Conservation (phyloP, 2,797 vertebrate genomes). For the Enteromius argenteus region DNA sequence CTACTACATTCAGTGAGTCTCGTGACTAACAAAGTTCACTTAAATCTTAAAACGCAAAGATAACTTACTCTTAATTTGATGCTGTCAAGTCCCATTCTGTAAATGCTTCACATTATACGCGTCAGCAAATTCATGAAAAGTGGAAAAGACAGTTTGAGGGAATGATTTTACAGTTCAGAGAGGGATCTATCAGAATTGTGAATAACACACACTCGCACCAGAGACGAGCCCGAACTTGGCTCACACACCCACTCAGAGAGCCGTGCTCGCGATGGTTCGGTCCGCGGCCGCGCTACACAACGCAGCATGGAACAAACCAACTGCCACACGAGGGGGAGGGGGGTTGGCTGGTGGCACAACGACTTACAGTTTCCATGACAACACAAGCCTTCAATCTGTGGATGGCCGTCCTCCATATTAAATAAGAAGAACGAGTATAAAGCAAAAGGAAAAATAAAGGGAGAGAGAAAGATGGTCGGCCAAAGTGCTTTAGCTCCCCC, state of each 20-base stretch:
- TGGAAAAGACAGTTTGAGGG: neutral
- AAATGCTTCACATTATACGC: neutral
- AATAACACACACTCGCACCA: constrained; percentile 15
- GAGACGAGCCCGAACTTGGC: constrained; percentile 13
- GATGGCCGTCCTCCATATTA: constrained; percentile 37
- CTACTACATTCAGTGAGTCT: neutral
- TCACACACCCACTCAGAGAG: neutral
- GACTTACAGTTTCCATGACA: constrained; percentile 63
- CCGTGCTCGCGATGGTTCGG: constrained; percentile 28
- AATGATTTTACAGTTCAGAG: neutral
- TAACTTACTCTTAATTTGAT: neutral
- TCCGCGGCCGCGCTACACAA: constrained; percentile 13
- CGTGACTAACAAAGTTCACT: neutral
- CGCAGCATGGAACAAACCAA: constrained; percentile 22
- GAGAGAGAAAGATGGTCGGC: constrained; percentile 31
- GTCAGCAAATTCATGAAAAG: neutral
- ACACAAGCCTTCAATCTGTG: constrained; percentile 56
- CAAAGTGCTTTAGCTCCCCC: constrained; percentile 44
- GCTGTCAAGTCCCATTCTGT: neutral
- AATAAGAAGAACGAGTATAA: constrained; percentile 30
- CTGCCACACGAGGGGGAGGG: neutral
- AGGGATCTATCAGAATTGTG: constrained; percentile 1
- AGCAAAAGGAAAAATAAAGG: constrained; percentile 34
- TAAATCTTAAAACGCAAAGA: neutral
- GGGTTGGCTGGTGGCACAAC: constrained; percentile 8